Evolutionary conservation across 2,113 vertebrate species (phyloP), one percentile per base, ranked within the genome.

Genomic region (Pelodiscus sinensis): DNA sequence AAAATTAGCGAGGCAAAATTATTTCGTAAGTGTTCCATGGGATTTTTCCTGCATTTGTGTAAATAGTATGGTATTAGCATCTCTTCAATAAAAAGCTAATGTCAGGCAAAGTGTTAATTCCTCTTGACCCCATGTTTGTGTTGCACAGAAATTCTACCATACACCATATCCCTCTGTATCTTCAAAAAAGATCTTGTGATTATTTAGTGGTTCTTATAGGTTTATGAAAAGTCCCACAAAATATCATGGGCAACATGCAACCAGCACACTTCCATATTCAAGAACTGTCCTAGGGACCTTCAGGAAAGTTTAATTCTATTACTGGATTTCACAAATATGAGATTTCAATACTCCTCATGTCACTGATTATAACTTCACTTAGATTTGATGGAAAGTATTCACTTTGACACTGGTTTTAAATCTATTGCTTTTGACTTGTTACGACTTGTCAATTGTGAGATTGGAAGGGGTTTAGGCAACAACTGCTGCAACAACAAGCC

Each of bases 281-380:
- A 71, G 29, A 81, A 85, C 82, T 71, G 18, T 85, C 90, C 52
- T 86, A 85, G 55, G 2, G 81, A 78, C 78, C 68, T 62, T 92
- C 68, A 91, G 57, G 68, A 88, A 87, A 18, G n/a, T 85, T 54
- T 93, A 31, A 87, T 90, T 89, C 29, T 92, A 81, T 87, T 81
- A 71, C 71, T 93, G 77, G 62, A 80, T 25, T 87, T 91, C 84
- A 89, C 73, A 89, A 95, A 92, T 35, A 87, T 18, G n/a, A 85
- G n/a, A 50, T 65, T 93, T 54, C 54, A 78, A 80, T 8, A 90
- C 1, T 2, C 55, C 5, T 35, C 65, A 71, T 35, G 19, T n/a
- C 62, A 0, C 1, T 44, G n/a, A 80, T 19, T 54, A 82, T 52
- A 89, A 90, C 93, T 94, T 90, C 56, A 80, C 29, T 86, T 75